Conservation (phyloP, 2,888 invertebrate species). For the Chironomus riparius region DNA sequence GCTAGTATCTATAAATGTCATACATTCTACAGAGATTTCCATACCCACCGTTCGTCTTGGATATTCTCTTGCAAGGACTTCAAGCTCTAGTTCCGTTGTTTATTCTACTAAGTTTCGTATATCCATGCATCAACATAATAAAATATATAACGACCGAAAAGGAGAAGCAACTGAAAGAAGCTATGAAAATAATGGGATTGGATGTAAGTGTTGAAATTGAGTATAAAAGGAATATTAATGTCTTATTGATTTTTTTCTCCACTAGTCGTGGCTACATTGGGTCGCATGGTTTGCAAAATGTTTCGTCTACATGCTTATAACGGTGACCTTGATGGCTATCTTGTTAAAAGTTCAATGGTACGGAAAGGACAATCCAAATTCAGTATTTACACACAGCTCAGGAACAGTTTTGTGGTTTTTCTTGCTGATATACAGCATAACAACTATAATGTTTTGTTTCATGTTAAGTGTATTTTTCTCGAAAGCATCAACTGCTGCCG, state of each 20-base stretch:
- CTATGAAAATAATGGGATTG: slow-evolving; percentile 80
- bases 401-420: slow-evolving; percentile 56
- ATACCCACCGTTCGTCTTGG: slow-evolving; percentile 57
- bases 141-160: slow-evolving; percentile 42
- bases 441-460: slow-evolving; percentile 62
- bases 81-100: slow-evolving; percentile 60
- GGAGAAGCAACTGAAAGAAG: slow-evolving; percentile 46
- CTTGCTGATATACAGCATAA: slow-evolving; percentile 55
- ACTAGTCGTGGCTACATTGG: slow-evolving; percentile 68
- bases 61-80: slow-evolving; percentile 53
- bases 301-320: slow-evolving; percentile 52
- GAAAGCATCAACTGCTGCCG: slow-evolving; percentile 63
- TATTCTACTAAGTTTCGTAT: slow-evolving; percentile 66
- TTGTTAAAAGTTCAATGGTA: slow-evolving; percentile 45
- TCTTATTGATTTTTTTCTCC: background rate
- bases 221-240: background rate
- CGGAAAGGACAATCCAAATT: slow-evolving; percentile 14
- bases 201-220: background rate
- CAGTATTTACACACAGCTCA: slow-evolving; percentile 59
- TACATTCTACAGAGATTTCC: slow-evolving; percentile 52
- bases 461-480: slow-evolving; percentile 64
- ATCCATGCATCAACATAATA: slow-evolving; percentile 64
- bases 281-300: slow-evolving; percentile 71
- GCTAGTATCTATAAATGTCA: slow-evolving; percentile 24
- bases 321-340: slow-evolving; percentile 46